These are phyloP conservation scores for Sthenelais limicola DNA, from an alignment of 2,888 invertebrate species.

Conservation along the genomic window DNA sequence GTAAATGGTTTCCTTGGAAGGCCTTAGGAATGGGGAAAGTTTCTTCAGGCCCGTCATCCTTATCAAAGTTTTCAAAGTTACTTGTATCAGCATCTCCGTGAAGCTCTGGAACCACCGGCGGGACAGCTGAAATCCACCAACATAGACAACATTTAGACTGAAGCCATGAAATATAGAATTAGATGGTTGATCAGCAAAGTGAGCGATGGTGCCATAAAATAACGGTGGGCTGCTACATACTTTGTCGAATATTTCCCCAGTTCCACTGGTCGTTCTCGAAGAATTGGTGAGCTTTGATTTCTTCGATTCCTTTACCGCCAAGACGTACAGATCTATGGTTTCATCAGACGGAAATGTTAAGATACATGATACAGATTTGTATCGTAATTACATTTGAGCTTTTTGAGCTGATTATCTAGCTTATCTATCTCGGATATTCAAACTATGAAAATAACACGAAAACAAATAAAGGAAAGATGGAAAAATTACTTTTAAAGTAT, in stretches of 20 bases:
- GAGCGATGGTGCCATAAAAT: no score
- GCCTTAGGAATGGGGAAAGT: slow-evolving; percentile 96
- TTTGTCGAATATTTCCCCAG: slow-evolving; percentile 93
- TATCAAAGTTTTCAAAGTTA: slow-evolving; percentile 98
- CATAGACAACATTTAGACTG: no score
- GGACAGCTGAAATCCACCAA: slow-evolving; percentile 79
- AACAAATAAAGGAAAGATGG: no score
- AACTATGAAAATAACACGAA: no score
- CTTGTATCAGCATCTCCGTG: slow-evolving; percentile 97
- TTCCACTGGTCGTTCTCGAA: slow-evolving; percentile 98
- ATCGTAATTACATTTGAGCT: no score
- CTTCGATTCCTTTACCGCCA: slow-evolving; percentile 92
- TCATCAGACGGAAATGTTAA: no score
- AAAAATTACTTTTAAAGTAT: background rate
- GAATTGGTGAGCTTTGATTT: slow-evolving; percentile 95
- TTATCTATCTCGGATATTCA: no score
- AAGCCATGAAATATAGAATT: no score
- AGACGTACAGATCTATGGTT: slow-evolving; percentile 83
- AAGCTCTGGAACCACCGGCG: slow-evolving; percentile 97
- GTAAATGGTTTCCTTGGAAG: slow-evolving; percentile 98
- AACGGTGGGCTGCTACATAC: slow-evolving; percentile 72
- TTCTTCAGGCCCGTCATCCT: slow-evolving; percentile 92
- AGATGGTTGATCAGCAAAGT: no score
- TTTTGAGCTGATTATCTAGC: no score
- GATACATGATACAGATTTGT: no score